phyloP scores from a whole-genome alignment of 30 jellyfish, hydroid and myxozoan genomes.

The Catostylus mosaicus region DNA sequence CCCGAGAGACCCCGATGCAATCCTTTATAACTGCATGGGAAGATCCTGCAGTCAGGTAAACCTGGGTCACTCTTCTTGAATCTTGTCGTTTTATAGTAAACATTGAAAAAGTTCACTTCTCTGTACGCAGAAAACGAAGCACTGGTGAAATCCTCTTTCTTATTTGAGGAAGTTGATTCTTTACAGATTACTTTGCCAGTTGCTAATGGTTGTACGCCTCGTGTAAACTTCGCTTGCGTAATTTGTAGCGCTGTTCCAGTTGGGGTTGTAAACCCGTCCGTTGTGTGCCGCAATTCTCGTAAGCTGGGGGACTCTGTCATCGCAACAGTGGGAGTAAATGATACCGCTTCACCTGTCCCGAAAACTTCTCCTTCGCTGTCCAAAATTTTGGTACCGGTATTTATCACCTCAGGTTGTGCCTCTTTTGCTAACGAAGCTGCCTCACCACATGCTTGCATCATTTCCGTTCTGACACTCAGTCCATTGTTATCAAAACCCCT shows the following conservation, averaged over 20 bases:
- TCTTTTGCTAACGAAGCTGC: background rate
- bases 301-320: background rate
- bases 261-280: too few relatives aligned
- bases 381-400: background rate
- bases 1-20: constrained; percentile 22
- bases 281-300: too few relatives aligned
- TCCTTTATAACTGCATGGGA: constrained; percentile 26
- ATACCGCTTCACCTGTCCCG: background rate
- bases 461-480: background rate
- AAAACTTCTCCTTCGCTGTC: background rate
- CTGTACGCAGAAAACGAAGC: too few relatives aligned
- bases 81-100: constrained; percentile 7
- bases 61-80: constrained; percentile 64
- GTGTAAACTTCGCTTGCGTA: background rate
- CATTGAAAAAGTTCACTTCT: constrained; percentile 22
- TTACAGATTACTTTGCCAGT: too few relatives aligned
- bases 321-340: background rate
- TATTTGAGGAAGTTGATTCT: too few relatives aligned
- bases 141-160: too few relatives aligned
- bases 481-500: background rate
- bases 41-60: constrained; percentile 46
- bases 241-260: too few relatives aligned
- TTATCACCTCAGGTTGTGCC: background rate
- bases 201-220: background rate
- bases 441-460: background rate